phyloP scores from a whole-genome alignment of 1,140 invertebrate species.

The Cotesia glomerata region DNA sequence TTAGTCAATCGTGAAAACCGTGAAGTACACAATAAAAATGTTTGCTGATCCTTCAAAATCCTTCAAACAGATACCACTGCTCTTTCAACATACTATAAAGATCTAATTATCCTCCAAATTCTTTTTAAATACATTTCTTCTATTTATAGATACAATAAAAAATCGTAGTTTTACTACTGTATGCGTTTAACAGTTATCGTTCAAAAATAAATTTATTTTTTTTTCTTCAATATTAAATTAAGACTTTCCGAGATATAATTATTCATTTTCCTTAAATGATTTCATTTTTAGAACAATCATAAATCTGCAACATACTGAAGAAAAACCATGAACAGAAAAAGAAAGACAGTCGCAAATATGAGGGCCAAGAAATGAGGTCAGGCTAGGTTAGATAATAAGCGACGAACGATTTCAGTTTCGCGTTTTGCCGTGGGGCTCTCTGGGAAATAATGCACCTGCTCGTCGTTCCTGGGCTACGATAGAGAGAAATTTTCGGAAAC shows the following conservation, averaged over 20 bases:
- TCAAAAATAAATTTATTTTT: too few species aligned
- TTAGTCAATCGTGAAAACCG: conserved; percentile 22
- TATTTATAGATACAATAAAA: background rate
- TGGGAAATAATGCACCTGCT: conserved; percentile 57
- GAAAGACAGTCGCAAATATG: background rate
- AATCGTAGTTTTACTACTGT: background rate
- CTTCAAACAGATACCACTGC: conserved; percentile 14
- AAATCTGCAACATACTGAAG: conserved; percentile 17
- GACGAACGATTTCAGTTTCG: conserved; percentile 48
- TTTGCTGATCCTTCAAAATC: conserved; percentile 9
- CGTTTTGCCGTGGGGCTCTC: conserved; percentile 54
- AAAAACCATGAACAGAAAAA: background rate
- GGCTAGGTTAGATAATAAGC: conserved; percentile 34
- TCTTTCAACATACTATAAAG: conserved; percentile 11
- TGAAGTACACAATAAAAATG: conserved; percentile 23
- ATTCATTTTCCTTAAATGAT: too few species aligned
- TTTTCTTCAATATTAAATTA: too few species aligned
- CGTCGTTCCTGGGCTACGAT: conserved; percentile 50
- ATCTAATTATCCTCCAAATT: conserved; percentile 22
- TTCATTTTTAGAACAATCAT: too few species aligned
- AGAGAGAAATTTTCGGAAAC: background rate
- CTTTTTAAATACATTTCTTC: background rate
- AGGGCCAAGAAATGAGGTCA: conserved; percentile 21
- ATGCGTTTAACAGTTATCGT: background rate
- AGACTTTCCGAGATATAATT: too few species aligned